Evolutionary conservation across 2,888 invertebrate species (phyloP).

Genomic region (Perizoma affinitatum): DNA sequence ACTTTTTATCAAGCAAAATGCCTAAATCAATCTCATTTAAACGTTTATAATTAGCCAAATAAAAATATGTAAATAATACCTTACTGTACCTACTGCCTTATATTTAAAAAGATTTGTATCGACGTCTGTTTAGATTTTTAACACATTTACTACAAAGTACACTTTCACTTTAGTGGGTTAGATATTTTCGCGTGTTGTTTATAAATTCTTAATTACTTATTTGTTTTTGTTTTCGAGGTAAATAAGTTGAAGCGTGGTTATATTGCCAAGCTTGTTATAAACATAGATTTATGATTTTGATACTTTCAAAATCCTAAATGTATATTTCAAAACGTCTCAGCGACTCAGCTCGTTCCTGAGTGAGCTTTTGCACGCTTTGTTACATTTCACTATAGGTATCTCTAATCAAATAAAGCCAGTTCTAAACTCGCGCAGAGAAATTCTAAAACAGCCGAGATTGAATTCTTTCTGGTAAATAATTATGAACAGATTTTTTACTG

Average conservation of each 20-base stretch:
- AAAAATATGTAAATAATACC: constrained; percentile 31
- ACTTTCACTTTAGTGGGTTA: neutral
- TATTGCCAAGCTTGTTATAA: too few relatives aligned
- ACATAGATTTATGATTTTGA: too few relatives aligned
- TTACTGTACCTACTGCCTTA: constrained; percentile 29
- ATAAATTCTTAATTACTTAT: neutral
- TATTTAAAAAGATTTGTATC: constrained; percentile 13
- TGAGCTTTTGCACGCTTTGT: constrained; percentile 77
- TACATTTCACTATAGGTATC: constrained; percentile 31
- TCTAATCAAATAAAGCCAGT: constrained; percentile 10
- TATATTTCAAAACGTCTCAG: constrained; percentile 68
- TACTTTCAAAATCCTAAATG: constrained; percentile 26
- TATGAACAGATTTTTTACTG: too few relatives aligned
- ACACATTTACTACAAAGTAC: neutral
- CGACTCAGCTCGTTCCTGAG: constrained; percentile 76
- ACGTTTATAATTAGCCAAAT: constrained; percentile 36
- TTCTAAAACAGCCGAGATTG: too few relatives aligned
- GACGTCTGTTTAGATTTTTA: constrained; percentile 4
- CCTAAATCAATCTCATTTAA: constrained; percentile 18
- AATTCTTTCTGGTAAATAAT: too few relatives aligned
- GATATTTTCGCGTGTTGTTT: too few relatives aligned
- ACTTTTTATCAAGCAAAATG: constrained; percentile 6
- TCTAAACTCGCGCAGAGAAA: constrained; percentile 4
- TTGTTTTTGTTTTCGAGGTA: neutral
- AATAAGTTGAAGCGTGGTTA: neutral